Base-by-base conservation (phyloP, 2,888 invertebrate species). In the Selenia dentaria region DNA sequence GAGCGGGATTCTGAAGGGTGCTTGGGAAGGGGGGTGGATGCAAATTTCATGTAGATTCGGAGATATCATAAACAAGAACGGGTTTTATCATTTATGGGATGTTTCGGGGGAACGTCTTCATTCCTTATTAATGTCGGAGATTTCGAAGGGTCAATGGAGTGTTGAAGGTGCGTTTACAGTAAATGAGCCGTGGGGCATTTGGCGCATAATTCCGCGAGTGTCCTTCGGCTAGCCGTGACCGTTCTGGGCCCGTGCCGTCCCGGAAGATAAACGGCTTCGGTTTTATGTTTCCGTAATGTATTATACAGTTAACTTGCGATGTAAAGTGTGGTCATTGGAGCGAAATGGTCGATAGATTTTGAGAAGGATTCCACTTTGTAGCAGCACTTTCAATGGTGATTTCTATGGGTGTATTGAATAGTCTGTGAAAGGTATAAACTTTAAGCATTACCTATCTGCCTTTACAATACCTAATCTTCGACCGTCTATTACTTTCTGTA, bases 171-270 rank as follows among this genome's bases (percentile, higher is more conserved):
- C 78, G 75, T 78, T 82, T 79, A 81, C 66, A 72, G 72, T 73
- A 82, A 88, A 87, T 82, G 87, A 84, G 77, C 78, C 86, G 80
- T 79, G 71, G 78, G 79, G 71, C 67, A 81, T 87, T 82, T 85
- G 62, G 72, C 86, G 85, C 80, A 76, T 85, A 85, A 88, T 86
- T 84, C 78, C 68, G 74, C 77, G 69, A 66, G 62, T 61, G 64
- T 60, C 64, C 64, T 64, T 58, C 43, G 50, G 61, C 36, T 44
- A 48, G 22, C 42, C 42, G 36, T 37, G 44, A 22, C 56, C 50
- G 39, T 57, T 36, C 47, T 46, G 59, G 43, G 36, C 29, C 45
- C 51, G 57, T 52, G 47, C 26, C 39, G 44, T 26, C 36, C 62
- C 47, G 55, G 57, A 38, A 70, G 77, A 77, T 69, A 67, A 67